These are phyloP conservation scores for Hypotaenidia okinawae DNA, from an alignment of 2,797 vertebrate species.

Conservation along the genomic window DNA sequence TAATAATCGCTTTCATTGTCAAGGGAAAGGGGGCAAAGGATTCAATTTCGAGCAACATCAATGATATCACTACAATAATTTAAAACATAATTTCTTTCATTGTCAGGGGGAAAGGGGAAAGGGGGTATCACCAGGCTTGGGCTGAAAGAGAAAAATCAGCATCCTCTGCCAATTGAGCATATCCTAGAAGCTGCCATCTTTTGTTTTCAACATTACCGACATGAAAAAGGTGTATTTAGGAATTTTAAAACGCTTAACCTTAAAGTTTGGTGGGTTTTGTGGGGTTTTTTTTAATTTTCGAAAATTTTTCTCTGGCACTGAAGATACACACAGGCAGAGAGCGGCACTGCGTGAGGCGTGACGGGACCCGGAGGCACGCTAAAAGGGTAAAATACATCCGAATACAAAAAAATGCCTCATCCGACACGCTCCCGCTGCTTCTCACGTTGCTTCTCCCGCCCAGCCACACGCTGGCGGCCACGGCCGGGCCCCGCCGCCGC, in stretches of 20 bases:
- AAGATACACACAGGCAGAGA: accelerated
- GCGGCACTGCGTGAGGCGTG: accelerated
- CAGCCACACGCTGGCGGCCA: not conserved
- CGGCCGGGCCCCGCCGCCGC: not conserved
- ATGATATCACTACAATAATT: not conserved
- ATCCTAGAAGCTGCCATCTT: not conserved
- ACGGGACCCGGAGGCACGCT: accelerated
- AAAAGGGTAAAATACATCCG: accelerated
- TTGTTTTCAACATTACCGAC: not conserved
- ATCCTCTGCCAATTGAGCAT: not conserved
- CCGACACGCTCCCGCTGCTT: accelerated
- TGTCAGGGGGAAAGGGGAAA: no score
- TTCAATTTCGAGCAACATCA: not conserved
- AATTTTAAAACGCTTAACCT: not conserved
- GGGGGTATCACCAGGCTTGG: no score
- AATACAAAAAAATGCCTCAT: accelerated
- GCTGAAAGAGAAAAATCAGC: not conserved
- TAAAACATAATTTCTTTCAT: accelerated
- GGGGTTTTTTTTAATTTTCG: not conserved
- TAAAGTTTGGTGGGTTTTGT: not conserved
- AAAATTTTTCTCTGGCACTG: not conserved
- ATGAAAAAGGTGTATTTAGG: accelerated
- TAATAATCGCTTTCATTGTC: no score
- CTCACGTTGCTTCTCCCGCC: no score
- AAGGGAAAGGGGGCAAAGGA: no score